Evolutionary conservation across 2,888 invertebrate genomes (phyloP).

Genomic region (Celastrina argiolus): DNA sequence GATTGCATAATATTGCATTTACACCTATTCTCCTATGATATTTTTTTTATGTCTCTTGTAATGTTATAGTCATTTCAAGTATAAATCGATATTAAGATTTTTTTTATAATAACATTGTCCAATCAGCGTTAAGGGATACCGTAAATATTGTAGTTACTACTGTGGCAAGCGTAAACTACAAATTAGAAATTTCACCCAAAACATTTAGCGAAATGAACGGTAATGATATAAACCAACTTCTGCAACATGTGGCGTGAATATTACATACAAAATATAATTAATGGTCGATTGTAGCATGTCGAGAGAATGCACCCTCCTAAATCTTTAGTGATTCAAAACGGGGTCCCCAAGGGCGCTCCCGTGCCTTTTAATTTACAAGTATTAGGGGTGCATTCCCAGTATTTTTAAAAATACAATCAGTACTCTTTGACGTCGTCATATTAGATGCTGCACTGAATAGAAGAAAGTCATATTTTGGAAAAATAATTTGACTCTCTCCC

Average conservation of each 20-base stretch:
- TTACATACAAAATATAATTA: constrained; percentile 70
- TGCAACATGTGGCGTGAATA: constrained; percentile 73
- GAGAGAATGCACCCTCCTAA: constrained; percentile 62
- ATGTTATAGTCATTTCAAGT: too few species aligned
- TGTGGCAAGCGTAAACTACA: neutral
- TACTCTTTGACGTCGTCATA: constrained; percentile 17
- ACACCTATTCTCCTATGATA: too few species aligned
- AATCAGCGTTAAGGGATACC: too few species aligned
- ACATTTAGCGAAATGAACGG: constrained; percentile 1
- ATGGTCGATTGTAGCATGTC: constrained; percentile 70
- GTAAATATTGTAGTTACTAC: too few species aligned
- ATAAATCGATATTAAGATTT: too few species aligned
- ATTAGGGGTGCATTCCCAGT: constrained; percentile 57
- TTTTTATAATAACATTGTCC: too few species aligned
- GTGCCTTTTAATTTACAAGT: constrained; percentile 76
- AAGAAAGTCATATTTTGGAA: neutral
- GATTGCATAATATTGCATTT: too few species aligned
- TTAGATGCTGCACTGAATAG: neutral
- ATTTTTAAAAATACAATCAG: constrained; percentile 40
- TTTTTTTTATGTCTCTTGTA: too few species aligned
- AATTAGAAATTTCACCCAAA: constrained; percentile 3
- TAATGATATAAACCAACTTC: constrained; percentile 33
- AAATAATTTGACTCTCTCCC: neutral
- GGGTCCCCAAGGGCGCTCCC: constrained; percentile 59
- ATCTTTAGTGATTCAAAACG: constrained; percentile 65